A percentile compares a stretch with the other conserved stretches of the same genome.
These are phyloP conservation scores for Drosophila quadrilineata DNA, from an alignment of 1,140 invertebrate genomes.

Conservation along the genomic window DNA sequence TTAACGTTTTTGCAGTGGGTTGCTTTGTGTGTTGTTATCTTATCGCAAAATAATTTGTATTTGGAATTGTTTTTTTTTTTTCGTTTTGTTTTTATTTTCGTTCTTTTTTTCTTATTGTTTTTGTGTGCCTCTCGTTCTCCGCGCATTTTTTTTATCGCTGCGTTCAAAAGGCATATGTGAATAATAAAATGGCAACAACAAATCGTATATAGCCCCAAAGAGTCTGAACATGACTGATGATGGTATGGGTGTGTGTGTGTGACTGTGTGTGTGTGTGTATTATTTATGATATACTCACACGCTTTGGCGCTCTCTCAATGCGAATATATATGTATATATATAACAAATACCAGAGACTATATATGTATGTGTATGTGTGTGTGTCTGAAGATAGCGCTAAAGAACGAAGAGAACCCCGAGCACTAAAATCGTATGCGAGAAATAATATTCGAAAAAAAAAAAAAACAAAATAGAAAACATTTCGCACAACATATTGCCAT, in stretches of 20 bases:
- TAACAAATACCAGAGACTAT: background rate
- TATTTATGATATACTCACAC: conserved; percentile 22
- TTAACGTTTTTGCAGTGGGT: conserved; percentile 23
- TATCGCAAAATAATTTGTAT: conserved; percentile 55
- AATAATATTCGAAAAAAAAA: conserved; percentile 34
- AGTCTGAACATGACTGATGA: conserved; percentile 51
- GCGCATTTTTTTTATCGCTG: conserved; percentile 62
- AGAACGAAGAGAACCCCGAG: conserved; percentile 7
- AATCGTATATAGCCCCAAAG: conserved; percentile 19
- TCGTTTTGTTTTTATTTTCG: too few relatives aligned
- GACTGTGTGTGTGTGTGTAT: conserved; percentile 14
- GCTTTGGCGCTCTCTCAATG: conserved; percentile 11
- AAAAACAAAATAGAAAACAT: too few relatives aligned
- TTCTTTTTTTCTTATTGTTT: too few relatives aligned
- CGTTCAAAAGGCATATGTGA: conserved; percentile 55
- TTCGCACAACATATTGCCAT: conserved; percentile 67
- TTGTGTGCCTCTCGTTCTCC: too few relatives aligned
- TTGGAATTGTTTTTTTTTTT: conserved; percentile 44
- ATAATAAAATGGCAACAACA: conserved; percentile 48
- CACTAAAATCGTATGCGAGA: conserved; percentile 11
- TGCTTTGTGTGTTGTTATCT: conserved; percentile 62
- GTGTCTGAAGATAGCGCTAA: conserved; percentile 45
- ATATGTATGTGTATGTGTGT: conserved; percentile 4
- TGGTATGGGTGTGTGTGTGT: conserved; percentile 21
- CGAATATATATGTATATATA: conserved; percentile 11